phyloP scores from a whole-genome alignment of 2,888 invertebrate genomes.

The Drosophila tanythrix region DNA sequence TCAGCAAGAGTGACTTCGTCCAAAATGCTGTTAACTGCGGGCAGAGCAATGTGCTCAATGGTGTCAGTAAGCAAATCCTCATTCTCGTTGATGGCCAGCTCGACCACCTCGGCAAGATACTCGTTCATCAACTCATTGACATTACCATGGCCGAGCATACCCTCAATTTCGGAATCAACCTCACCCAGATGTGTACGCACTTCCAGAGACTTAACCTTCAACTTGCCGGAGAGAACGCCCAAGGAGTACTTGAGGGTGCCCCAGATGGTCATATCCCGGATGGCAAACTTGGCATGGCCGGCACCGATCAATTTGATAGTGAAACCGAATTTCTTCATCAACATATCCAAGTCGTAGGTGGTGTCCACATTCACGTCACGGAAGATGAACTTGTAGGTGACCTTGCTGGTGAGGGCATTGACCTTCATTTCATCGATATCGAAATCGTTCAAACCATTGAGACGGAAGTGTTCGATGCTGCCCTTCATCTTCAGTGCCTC shows the following conservation, averaged over 20 bases:
- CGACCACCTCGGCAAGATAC: constrained; percentile 71
- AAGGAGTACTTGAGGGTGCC: constrained; percentile 78
- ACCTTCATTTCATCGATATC: constrained; percentile 75
- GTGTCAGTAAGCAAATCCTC: constrained; percentile 72
- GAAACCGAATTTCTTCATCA: constrained; percentile 78
- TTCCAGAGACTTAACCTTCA: constrained; percentile 76
- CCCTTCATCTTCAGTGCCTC: constrained; percentile 60
- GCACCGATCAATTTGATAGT: constrained; percentile 79
- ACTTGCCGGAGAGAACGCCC: constrained; percentile 66
- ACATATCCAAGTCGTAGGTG: constrained; percentile 67
- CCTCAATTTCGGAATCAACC: constrained; percentile 79
- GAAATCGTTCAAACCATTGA: constrained; percentile 79
- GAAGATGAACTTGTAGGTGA: constrained; percentile 74
- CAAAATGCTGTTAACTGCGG: constrained; percentile 67
- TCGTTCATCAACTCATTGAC: constrained; percentile 79
- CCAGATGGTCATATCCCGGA: constrained; percentile 72
- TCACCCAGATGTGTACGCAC: constrained; percentile 76
- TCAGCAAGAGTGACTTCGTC: constrained; percentile 68
- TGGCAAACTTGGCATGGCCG: constrained; percentile 74
- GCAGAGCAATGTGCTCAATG: constrained; percentile 72
- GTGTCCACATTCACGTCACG: constrained; percentile 74
- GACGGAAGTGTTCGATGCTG: constrained; percentile 66
- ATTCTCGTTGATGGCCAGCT: constrained; percentile 76
- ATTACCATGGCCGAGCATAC: constrained; percentile 77
- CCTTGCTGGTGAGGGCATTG: constrained; percentile 76